These are phyloP conservation scores for Mellivora capensis DNA, from an alignment of 2,113 vertebrate genomes.

Conservation along the genomic window DNA sequence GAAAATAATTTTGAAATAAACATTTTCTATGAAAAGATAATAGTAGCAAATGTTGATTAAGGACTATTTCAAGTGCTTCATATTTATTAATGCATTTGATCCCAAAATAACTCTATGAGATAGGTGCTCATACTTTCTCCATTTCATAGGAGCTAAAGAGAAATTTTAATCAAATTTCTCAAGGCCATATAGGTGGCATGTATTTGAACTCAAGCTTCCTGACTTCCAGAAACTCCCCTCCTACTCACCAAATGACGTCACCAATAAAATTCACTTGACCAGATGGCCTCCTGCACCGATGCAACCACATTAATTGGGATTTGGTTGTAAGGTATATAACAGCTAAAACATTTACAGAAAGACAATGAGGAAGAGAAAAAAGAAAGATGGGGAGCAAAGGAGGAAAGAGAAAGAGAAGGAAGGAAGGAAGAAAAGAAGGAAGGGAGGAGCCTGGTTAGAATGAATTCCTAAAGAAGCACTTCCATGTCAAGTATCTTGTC, in stretches of 20 bases:
- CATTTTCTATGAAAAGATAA: not conserved
- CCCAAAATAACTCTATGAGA: not conserved
- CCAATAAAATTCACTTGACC: not conserved
- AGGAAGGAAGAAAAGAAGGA: not conserved
- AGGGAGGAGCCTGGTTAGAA: not conserved
- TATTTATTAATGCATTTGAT: not conserved
- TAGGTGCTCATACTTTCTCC: not conserved
- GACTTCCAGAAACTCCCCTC: not conserved
- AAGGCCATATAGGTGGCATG: not conserved
- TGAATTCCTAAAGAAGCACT: not conserved
- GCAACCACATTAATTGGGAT: not conserved
- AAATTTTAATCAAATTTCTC: not conserved
- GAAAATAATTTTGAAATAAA: conserved; percentile 27
- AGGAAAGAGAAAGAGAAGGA: not conserved
- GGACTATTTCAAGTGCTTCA: not conserved
- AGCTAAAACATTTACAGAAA: not conserved
- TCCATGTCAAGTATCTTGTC: not conserved
- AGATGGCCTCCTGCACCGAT: not conserved
- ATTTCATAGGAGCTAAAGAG: not conserved
- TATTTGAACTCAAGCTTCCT: not conserved
- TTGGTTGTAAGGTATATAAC: not conserved
- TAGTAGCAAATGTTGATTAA: not conserved
- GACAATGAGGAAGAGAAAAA: not conserved
- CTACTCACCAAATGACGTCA: not conserved
- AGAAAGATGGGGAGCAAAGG: not conserved